phyloP scores from a whole-genome alignment of 2,113 vertebrate genomes.

The Ursus arctos region DNA sequence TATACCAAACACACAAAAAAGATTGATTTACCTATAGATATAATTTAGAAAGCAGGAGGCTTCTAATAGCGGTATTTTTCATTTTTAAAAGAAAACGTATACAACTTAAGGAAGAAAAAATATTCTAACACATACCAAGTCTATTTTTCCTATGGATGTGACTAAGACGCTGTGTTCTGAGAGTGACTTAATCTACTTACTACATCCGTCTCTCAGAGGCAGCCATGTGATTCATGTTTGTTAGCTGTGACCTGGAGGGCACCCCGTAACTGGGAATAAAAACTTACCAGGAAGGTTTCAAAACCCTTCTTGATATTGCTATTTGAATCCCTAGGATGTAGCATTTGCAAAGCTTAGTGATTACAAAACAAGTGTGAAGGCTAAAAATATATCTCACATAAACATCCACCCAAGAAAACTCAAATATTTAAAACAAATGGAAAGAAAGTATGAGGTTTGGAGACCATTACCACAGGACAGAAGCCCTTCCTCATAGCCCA shows the following conservation, averaged over 20 bases:
- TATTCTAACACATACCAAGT: not conserved
- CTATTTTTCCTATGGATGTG: not conserved
- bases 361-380: not conserved
- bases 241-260: not conserved
- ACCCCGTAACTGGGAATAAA: not conserved
- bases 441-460: conserved; percentile 27
- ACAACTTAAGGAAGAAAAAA: conserved; percentile 27
- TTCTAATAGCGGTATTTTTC: not conserved
- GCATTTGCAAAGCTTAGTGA: not conserved
- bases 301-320: not conserved
- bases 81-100: conserved; percentile 43
- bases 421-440: conserved; percentile 26
- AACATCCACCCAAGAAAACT: conserved; percentile 24
- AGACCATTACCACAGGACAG: conserved; percentile 91
- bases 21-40: not conserved
- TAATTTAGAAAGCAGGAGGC: not conserved
- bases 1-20: not conserved
- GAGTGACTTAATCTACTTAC: not conserved
- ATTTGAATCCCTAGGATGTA: not conserved
- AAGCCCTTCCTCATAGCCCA: conserved; percentile 90
- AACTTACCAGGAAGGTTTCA: not conserved
- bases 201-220: not conserved
- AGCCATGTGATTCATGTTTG: not conserved
- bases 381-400: not conserved
- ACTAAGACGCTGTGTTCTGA: not conserved